phyloP scores from a whole-genome alignment of 2,888 invertebrate genomes.

The Platycheirus rosarum region DNA sequence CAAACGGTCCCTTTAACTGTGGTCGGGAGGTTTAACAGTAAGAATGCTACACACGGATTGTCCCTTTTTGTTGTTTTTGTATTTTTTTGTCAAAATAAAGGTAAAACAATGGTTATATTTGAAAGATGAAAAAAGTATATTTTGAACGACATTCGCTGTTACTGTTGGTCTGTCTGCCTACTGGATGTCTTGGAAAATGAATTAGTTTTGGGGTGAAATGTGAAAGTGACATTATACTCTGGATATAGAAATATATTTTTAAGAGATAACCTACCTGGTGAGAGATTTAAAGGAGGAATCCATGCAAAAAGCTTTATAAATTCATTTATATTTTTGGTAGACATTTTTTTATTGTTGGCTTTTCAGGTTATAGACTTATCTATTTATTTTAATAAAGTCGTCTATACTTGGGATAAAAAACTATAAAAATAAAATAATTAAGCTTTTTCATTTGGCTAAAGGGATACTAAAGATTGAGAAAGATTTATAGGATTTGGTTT shows the following conservation, averaged over 20 bases:
- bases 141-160: background rate
- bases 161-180: background rate
- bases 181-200: background rate
- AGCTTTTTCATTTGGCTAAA: too few relatives aligned
- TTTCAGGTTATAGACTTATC: too few relatives aligned
- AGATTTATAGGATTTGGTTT: background rate
- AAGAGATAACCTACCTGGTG: background rate
- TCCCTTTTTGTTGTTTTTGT: background rate
- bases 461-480: background rate
- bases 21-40: background rate
- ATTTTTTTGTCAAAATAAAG: background rate
- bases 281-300: background rate
- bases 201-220: background rate
- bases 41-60: background rate
- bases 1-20: background rate
- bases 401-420: too few relatives aligned
- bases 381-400: too few relatives aligned
- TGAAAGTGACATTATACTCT: background rate
- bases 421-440: too few relatives aligned
- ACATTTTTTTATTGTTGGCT: too few relatives aligned
- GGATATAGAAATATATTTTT: background rate
- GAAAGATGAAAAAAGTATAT: background rate
- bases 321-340: too few relatives aligned
- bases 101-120: background rate
- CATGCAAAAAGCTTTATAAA: too few relatives aligned